These are phyloP conservation scores for Patagioenas fasciata DNA, from an alignment of 2,113 vertebrate species.

Conservation along the genomic window DNA sequence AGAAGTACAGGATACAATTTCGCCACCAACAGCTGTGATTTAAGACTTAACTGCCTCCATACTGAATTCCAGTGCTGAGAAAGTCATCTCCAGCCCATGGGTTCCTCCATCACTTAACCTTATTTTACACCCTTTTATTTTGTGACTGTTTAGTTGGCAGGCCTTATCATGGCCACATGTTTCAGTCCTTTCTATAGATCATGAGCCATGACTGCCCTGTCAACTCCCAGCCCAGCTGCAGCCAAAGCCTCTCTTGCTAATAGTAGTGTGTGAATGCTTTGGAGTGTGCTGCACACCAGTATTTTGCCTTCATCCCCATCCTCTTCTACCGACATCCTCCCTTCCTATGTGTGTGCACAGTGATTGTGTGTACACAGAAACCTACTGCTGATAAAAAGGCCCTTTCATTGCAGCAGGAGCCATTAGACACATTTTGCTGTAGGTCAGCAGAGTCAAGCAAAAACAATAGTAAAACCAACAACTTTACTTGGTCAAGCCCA, in stretches of 20 bases:
- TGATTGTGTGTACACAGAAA: background rate
- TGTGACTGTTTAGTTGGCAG: background rate
- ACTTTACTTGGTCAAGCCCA: background rate
- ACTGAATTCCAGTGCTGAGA: background rate
- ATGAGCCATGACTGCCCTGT: background rate
- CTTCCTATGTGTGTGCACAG: background rate
- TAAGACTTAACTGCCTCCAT: background rate
- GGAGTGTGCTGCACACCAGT: fast-evolving
- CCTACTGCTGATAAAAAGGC: background rate
- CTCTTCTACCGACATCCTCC: background rate
- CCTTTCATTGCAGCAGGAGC: background rate
- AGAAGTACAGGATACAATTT: background rate
- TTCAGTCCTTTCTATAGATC: background rate
- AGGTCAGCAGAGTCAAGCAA: slow-evolving; percentile 4
- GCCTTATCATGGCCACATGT: background rate
- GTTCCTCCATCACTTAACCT: background rate
- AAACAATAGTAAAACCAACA: background rate
- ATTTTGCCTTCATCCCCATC: background rate
- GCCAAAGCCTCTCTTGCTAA: fast-evolving
- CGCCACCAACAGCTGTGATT: background rate
- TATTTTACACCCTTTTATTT: background rate
- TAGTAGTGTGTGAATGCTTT: fast-evolving
- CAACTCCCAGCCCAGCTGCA: fast-evolving
- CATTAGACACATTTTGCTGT: background rate
- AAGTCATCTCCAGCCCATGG: background rate